These are phyloP conservation scores for Turnix velox DNA, from an alignment of 2,113 vertebrate genomes.

Conservation along the genomic window DNA sequence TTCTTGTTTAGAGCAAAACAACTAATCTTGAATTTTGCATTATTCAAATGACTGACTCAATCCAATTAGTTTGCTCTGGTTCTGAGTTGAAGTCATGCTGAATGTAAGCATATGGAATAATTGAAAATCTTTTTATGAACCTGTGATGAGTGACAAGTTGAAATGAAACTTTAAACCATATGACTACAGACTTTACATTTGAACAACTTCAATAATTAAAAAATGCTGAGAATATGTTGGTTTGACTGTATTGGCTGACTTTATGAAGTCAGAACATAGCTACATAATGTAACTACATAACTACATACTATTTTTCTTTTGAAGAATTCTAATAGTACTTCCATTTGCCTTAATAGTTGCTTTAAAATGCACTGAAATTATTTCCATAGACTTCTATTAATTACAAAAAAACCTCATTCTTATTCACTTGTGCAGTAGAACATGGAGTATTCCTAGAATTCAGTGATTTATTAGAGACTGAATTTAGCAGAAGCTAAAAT, in stretches of 20 bases:
- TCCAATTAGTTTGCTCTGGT: neutral
- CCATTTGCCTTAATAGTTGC: neutral
- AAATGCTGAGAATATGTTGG: neutral
- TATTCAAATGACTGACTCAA: neutral
- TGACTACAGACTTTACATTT: neutral
- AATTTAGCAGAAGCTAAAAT: neutral
- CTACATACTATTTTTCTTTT: neutral
- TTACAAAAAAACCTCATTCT: neutral
- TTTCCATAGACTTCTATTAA: neutral
- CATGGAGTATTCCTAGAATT: neutral
- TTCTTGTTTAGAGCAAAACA: neutral
- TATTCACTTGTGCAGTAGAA: neutral
- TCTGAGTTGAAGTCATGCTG: neutral
- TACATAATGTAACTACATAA: too few species aligned
- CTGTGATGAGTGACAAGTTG: neutral
- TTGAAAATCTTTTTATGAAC: neutral
- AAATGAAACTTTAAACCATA: neutral
- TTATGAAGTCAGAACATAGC: too few species aligned
- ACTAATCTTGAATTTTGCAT: neutral
- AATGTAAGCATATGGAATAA: neutral
- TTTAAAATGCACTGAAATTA: neutral
- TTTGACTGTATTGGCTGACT: constrained; percentile 1
- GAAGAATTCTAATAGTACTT: neutral
- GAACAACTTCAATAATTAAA: neutral
- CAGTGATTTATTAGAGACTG: neutral